Evolutionary conservation across 37 sponge, comb jelly and placozoan genomes (phyloP), one percentile per base, ranked within the genome.

Genomic region (Spongilla lacustris): DNA sequence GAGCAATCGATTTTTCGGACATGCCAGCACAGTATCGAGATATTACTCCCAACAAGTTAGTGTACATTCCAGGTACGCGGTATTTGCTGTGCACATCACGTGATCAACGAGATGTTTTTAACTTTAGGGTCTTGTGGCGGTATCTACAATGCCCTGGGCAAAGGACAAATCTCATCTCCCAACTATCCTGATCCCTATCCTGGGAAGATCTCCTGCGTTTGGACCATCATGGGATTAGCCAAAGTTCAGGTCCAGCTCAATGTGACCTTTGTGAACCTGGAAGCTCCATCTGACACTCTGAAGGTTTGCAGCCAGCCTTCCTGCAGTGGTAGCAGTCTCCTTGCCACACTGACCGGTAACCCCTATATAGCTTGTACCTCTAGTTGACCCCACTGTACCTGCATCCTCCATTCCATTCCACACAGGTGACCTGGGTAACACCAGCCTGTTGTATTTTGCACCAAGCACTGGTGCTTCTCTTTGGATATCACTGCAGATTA

Each of bases 61-160:
- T 81, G 17, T 30, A 76, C 30, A 73, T 80, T 25, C 76, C 73
- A 80, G 90, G 90, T 85, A 41, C 24, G 70, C 13, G 4, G 76
- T 23, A 19, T 36, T 6, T 75, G 32, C 28, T 21, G 28, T n/a
- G n/a, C n/a, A n/a, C 21, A 27, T 30, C 33, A 34, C 10, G 73
- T 73, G 27, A 41, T 41, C 41, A 41, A 6, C 6, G 19, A 19
- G 12, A 19, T 58, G 0, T 67, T 27, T 29, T 27, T 4, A 4
- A 32, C 3, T 78, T 10, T 49, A 90, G 90, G 86, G 11, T 85
- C 76, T 24, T 90, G 90, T 85, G 90, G 90, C 8, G 77, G 81
- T 3, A 46, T 9, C n/a, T 31, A 6, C 58, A 81, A 29, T 58
- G n/a, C 50, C 6, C 49, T 27, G 23, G 80, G 80, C 27, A 27